A percentile compares a stretch with the other conserved stretches of the same genome.
These are phyloP conservation scores for Elaphurus davidianus DNA, from an alignment of 2,113 vertebrate species.

Conservation along the genomic window DNA sequence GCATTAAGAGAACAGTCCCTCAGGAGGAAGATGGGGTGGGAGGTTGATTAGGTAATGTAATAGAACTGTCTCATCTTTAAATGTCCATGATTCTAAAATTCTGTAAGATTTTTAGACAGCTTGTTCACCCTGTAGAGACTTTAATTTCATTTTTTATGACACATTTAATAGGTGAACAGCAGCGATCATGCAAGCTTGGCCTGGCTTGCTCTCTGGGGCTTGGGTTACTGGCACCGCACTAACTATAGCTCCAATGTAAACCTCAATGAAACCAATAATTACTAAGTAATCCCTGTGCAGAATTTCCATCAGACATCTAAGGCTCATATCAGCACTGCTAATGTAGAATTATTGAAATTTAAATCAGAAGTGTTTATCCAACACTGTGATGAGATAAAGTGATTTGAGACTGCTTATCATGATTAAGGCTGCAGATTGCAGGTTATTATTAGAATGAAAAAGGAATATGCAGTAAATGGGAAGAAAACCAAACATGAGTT, in stretches of 20 bases:
- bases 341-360: conserved; percentile 69
- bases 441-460: conserved; percentile 64
- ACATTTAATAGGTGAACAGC: conserved; percentile 59
- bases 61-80: conserved; percentile 38
- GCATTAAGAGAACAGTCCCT: conserved; percentile 12
- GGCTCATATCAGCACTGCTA: conserved; percentile 21
- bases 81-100: conserved; percentile 60
- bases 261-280: conserved; percentile 64
- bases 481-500: conserved; percentile 58
- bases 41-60: conserved; percentile 59
- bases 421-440: conserved; percentile 56
- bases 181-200: conserved; percentile 31
- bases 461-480: conserved; percentile 57
- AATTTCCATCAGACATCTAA: conserved; percentile 54
- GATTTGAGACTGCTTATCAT: conserved; percentile 66
- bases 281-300: conserved; percentile 48
- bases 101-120: conserved; percentile 37
- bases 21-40: not conserved
- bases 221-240: conserved; percentile 26
- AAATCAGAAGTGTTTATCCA: conserved; percentile 72
- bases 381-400: conserved; percentile 65
- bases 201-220: conserved; percentile 42
- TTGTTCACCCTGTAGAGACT: conserved; percentile 45
- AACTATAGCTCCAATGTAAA: conserved; percentile 32
- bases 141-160: conserved; percentile 66